phyloP scores from a whole-genome alignment of 23 tunicate species.

The Halocynthia aurantium region DNA sequence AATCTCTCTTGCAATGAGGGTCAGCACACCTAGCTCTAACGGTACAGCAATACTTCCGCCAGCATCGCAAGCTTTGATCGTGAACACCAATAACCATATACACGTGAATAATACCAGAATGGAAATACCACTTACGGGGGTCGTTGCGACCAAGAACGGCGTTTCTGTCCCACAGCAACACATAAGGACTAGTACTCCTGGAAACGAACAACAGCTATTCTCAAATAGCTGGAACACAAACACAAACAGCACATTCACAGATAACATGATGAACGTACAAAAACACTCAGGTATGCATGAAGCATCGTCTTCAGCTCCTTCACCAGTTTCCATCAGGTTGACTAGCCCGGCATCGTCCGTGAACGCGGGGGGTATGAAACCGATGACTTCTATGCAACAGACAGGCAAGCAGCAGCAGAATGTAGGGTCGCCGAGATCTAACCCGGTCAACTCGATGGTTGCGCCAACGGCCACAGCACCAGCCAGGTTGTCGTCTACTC shows the following conservation, averaged over 20 bases:
- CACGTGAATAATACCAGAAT: not conserved
- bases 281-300: conserved; percentile 1
- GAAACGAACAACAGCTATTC: not conserved
- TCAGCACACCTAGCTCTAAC: conserved; percentile 12
- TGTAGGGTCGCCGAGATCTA: not conserved
- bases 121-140: not conserved
- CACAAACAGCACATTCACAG: not conserved
- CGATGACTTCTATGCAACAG: conserved; percentile 9
- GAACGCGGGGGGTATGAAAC: not conserved
- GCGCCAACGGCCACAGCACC: not conserved
- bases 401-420: conserved; percentile 1
- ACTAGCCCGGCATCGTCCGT: not conserved
- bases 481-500: not conserved
- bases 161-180: not conserved
- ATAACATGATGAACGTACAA: not conserved
- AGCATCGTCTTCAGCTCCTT: not conserved
- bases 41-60: conserved; percentile 10
- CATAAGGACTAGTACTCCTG: conserved; percentile 2
- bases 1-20: conserved; percentile 14
- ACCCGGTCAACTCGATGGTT: not conserved
- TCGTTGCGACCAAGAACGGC: conserved; percentile 10
- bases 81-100: not conserved
- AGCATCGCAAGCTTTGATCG: not conserved
- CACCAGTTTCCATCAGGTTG: not conserved
- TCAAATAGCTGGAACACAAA: conserved; percentile 7